Evolutionary conservation across 2,888 invertebrate species (phyloP).

Genomic region (Colletes collaris): DNA sequence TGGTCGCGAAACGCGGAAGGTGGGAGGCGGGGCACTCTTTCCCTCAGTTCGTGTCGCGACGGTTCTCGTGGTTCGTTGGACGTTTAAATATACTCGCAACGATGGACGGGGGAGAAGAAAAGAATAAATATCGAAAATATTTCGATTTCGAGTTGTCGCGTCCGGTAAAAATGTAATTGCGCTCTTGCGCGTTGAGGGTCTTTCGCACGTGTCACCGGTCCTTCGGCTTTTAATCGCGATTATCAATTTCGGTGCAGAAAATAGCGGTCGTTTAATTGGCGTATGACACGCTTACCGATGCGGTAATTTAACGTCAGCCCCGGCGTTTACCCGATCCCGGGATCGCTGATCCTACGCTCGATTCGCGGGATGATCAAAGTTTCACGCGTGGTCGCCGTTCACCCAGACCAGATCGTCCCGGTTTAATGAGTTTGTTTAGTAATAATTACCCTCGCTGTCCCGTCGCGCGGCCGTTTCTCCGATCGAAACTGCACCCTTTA

Average conservation of each 20-base stretch:
- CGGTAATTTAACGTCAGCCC: conserved; percentile 76
- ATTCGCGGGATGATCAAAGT: conserved; percentile 74
- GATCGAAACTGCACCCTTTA: conserved; percentile 51
- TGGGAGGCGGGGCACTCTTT: no score
- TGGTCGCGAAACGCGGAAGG: no score
- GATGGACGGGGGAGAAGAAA: background rate
- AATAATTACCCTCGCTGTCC: conserved; percentile 65
- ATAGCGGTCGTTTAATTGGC: conserved; percentile 76
- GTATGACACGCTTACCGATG: conserved; percentile 77
- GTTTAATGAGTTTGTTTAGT: conserved; percentile 73
- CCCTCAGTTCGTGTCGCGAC: background rate
- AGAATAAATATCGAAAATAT: conserved; percentile 52
- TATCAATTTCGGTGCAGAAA: conserved; percentile 72
- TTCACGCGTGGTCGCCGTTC: conserved; percentile 71
- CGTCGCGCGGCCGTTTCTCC: conserved; percentile 35
- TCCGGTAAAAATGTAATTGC: conserved; percentile 53
- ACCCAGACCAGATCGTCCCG: conserved; percentile 65
- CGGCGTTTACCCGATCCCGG: conserved; percentile 64
- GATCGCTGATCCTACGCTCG: conserved; percentile 70
- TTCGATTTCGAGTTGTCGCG: conserved; percentile 49
- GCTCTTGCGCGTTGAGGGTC: conserved; percentile 61
- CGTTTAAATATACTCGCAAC: conserved; percentile 27
- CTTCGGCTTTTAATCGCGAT: conserved; percentile 74
- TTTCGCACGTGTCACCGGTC: conserved; percentile 68
- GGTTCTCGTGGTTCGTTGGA: background rate